These are phyloP conservation scores for Drosophila micromelanica DNA, from an alignment of 1,140 invertebrate species.

Conservation along the genomic window DNA sequence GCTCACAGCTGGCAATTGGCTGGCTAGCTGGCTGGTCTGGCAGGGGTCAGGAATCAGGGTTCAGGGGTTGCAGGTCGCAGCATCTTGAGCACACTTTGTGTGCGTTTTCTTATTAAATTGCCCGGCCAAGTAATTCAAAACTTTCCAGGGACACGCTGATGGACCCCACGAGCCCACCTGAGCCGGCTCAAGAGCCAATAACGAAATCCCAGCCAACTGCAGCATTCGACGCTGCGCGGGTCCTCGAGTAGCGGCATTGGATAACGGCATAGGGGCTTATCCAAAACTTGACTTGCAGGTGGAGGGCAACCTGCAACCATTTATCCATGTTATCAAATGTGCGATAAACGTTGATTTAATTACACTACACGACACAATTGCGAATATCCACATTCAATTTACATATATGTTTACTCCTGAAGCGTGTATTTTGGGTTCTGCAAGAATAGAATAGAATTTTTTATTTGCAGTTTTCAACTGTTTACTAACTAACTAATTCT, in stretches of 20 bases:
- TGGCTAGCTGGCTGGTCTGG: no score
- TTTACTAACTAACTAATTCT: no score
- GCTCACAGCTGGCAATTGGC: neutral
- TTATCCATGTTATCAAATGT: no score
- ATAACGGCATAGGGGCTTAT: conserved; percentile 23
- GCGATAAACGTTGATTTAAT: no score
- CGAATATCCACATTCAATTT: no score
- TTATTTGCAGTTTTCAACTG: no score
- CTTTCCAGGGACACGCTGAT: conserved; percentile 31
- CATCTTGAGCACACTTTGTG: conserved; percentile 3
- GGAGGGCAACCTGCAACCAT: no score
- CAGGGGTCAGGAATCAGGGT: neutral
- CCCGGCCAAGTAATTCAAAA: conserved; percentile 59
- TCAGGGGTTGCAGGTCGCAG: neutral
- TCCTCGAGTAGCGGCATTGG: conserved; percentile 6
- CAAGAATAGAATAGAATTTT: no score
- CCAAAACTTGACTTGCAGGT: neutral
- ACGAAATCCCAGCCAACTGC: conserved; percentile 56
- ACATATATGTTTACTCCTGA: no score
- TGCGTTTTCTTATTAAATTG: conserved; percentile 51
- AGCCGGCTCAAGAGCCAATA: conserved; percentile 60
- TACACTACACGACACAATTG: no score
- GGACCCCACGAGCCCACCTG: conserved; percentile 48
- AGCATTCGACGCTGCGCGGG: conserved; percentile 7
- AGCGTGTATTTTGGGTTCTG: no score